These are phyloP conservation scores for Neoascia interrupta DNA, from an alignment of 2,888 invertebrate genomes.

Conservation along the genomic window DNA sequence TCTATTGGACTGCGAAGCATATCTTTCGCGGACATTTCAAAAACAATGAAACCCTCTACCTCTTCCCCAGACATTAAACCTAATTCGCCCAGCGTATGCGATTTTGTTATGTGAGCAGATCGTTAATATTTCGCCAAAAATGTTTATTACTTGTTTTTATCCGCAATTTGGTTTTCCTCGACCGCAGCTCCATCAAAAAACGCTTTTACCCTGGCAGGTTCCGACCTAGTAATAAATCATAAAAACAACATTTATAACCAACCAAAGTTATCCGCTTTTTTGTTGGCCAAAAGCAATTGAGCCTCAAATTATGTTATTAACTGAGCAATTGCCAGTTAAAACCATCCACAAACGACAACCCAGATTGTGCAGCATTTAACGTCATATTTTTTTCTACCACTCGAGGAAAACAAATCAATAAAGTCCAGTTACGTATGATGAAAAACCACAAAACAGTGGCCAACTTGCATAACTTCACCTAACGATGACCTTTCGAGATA, in stretches of 20 bases:
- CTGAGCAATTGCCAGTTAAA: conserved; percentile 8
- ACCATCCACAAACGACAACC: conserved; percentile 6
- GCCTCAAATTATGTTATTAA: conserved; percentile 38
- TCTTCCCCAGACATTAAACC: too few species aligned
- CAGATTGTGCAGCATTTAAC: background rate
- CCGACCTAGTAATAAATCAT: conserved; percentile 29
- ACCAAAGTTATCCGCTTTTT: conserved; percentile 6
- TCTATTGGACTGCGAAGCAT: too few species aligned
- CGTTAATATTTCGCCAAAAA: too few species aligned
- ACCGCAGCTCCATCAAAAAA: background rate
- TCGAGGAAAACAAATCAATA: conserved; percentile 25
- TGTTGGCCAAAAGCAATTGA: too few species aligned
- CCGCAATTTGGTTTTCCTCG: too few species aligned
- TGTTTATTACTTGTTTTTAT: too few species aligned
- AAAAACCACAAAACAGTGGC: conserved; percentile 45
- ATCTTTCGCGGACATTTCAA: too few species aligned
- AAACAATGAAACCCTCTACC: too few species aligned
- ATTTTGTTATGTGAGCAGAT: too few species aligned
- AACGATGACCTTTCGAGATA: conserved; percentile 46
- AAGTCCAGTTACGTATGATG: conserved; percentile 19
- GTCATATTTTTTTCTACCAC: background rate
- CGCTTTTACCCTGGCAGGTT: background rate
- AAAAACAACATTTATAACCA: conserved; percentile 28
- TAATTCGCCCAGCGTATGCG: too few species aligned
- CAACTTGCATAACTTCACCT: conserved; percentile 55